A percentile compares a stretch with the other conserved stretches of the same genome.
These are phyloP conservation scores for Spermophilus dauricus DNA, from an alignment of 2,113 vertebrate genomes.

Conservation along the genomic window DNA sequence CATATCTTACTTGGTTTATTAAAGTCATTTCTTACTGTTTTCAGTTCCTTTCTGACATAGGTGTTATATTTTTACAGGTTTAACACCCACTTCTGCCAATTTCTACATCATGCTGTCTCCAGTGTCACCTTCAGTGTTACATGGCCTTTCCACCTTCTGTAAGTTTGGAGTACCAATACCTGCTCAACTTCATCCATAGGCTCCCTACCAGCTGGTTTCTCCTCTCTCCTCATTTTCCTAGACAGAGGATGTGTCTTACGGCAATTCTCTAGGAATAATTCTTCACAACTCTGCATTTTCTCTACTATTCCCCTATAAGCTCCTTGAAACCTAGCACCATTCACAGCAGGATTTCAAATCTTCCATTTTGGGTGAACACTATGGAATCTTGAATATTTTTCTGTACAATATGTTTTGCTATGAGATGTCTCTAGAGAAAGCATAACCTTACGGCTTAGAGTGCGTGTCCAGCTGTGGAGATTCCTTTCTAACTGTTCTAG, in stretches of 20 bases:
- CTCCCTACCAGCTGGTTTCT: neutral
- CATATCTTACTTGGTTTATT: conserved; percentile 28
- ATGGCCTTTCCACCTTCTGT: neutral
- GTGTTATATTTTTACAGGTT: neutral
- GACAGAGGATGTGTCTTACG: neutral
- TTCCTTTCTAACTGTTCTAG: neutral
- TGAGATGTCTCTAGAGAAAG: neutral
- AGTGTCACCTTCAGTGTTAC: neutral
- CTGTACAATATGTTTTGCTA: neutral
- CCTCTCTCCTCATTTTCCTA: neutral
- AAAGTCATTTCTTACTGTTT: neutral
- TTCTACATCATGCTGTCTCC: neutral
- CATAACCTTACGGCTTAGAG: conserved; percentile 22
- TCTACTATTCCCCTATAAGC: neutral
- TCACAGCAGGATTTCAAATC: conserved; percentile 23
- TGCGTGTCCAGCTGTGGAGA: neutral
- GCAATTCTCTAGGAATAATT: neutral
- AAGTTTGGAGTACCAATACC: neutral
- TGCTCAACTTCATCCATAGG: neutral
- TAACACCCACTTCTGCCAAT: neutral
- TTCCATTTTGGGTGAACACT: neutral
- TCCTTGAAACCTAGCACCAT: neutral
- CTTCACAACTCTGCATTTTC: conserved; percentile 12
- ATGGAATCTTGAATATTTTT: neutral
- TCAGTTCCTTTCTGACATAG: neutral